phyloP scores from a whole-genome alignment of 2,888 invertebrate genomes.

The Caradrina kadenii region DNA sequence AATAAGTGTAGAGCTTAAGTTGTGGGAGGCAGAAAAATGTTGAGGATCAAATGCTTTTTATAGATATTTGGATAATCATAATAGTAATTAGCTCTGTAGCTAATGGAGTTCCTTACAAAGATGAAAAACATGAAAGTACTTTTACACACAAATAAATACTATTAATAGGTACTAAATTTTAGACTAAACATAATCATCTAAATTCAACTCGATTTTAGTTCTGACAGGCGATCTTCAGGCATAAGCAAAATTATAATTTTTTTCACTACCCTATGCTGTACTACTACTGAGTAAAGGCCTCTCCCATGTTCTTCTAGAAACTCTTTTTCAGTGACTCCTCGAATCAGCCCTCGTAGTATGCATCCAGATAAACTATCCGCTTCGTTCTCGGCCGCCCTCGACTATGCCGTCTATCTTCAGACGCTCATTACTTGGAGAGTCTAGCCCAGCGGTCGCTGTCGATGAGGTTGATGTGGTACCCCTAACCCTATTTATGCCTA shows the following conservation, averaged over 20 bases:
- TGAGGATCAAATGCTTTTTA: background rate
- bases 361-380: too few species aligned
- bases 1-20: slow-evolving; percentile 39
- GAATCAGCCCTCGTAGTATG: too few species aligned
- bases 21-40: slow-evolving; percentile 20
- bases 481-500: too few species aligned
- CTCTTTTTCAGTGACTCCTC: too few species aligned
- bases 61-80: slow-evolving; percentile 15
- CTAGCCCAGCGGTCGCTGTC: too few species aligned
- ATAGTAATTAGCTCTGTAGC: slow-evolving; percentile 16
- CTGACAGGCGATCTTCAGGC: background rate
- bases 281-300: too few species aligned
- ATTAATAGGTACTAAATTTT: background rate
- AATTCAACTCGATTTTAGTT: slow-evolving; percentile 7
- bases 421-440: too few species aligned
- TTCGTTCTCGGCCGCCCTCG: too few species aligned
- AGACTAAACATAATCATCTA: background rate
- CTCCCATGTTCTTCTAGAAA: too few species aligned
- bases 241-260: background rate
- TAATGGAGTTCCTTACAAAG: slow-evolving; percentile 1
- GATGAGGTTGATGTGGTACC: too few species aligned
- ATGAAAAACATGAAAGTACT: background rate
- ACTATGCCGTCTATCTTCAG: too few species aligned
- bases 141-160: background rate
- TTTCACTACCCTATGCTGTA: too few species aligned